Conservation (phyloP, 2,888 invertebrate genomes). For the Parelbella ahira region DNA sequence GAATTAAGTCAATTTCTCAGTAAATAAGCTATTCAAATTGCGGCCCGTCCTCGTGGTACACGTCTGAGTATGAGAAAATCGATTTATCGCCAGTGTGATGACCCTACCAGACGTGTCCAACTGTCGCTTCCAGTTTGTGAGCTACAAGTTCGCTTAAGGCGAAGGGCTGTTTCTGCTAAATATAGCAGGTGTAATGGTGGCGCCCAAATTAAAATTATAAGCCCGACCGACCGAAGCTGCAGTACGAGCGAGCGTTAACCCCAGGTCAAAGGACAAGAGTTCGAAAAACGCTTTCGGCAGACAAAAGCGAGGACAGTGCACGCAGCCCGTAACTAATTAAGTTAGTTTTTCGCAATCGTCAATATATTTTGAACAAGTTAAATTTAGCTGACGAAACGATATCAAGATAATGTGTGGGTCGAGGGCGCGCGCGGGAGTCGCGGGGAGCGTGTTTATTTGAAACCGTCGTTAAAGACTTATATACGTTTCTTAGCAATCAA, state of each 20-base stretch:
- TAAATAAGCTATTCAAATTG: constrained; percentile 2
- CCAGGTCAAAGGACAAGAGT: constrained; percentile 10
- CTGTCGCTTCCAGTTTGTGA: constrained; percentile 2
- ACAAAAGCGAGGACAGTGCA: constrained; percentile 3
- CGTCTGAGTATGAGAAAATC: constrained; percentile 15
- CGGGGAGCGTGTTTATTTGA: constrained; percentile 8
- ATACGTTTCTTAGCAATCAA: constrained; percentile 18
- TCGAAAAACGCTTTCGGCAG: constrained; percentile 8
- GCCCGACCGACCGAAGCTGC: constrained; percentile 1
- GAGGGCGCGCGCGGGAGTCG: too few relatives aligned
- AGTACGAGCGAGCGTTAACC: constrained; percentile 11
- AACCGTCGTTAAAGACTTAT: constrained; percentile 1
- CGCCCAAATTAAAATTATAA: constrained; percentile 4
- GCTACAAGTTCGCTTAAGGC: background rate
- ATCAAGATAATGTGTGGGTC: too few relatives aligned
- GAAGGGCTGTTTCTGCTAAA: background rate
- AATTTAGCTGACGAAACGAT: too few relatives aligned
- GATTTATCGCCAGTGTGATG: constrained; percentile 19
- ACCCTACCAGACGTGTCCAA: constrained; percentile 12
- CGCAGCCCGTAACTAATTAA: constrained; percentile 1
- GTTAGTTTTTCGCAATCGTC: too few relatives aligned
- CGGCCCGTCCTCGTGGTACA: constrained; percentile 3
- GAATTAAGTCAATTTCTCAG: too few relatives aligned
- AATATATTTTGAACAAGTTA: too few relatives aligned
- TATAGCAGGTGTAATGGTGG: constrained; percentile 14